A percentile compares a stretch with the other conserved stretches of the same genome.
Conservation (phyloP, 1,140 invertebrate species). For the Chlorops oryzae region DNA sequence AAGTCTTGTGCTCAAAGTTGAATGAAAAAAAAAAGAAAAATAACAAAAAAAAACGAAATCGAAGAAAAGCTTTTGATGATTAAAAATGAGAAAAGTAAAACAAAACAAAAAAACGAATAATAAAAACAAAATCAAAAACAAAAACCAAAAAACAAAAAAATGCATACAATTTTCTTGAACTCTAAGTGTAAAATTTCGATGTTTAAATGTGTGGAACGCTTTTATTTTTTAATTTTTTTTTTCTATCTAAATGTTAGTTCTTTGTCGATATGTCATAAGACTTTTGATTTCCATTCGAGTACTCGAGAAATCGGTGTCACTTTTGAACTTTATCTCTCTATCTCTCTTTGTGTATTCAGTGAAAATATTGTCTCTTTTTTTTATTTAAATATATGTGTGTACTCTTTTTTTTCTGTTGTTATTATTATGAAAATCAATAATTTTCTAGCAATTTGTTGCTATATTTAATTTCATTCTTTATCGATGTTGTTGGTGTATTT, state of each 20-base stretch:
- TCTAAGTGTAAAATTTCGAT: conserved; percentile 10
- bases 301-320: too few relatives aligned
- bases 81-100: not conserved
- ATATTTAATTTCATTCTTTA: conserved; percentile 18
- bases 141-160: too few relatives aligned
- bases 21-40: not conserved
- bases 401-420: conserved; percentile 2
- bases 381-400: conserved; percentile 4
- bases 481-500: conserved; percentile 13
- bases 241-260: conserved; percentile 16
- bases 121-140: conserved; percentile 9
- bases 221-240: conserved; percentile 21
- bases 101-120: not conserved
- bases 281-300: too few relatives aligned
- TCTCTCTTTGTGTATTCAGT: conserved; percentile 10
- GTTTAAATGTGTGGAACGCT: conserved; percentile 14
- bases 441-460: too few relatives aligned
- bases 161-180: conserved; percentile 11
- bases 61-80: not conserved
- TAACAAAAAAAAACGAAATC: not conserved
- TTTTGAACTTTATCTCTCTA: conserved; percentile 12
- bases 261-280: too few relatives aligned
- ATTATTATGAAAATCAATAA: too few relatives aligned
- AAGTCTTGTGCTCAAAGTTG: too few relatives aligned
- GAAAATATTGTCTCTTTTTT: too few relatives aligned